Evolutionary conservation across 2,797 vertebrate species (phyloP), one percentile per base, ranked within the genome.

Genomic region (Enteromius radiatus): DNA sequence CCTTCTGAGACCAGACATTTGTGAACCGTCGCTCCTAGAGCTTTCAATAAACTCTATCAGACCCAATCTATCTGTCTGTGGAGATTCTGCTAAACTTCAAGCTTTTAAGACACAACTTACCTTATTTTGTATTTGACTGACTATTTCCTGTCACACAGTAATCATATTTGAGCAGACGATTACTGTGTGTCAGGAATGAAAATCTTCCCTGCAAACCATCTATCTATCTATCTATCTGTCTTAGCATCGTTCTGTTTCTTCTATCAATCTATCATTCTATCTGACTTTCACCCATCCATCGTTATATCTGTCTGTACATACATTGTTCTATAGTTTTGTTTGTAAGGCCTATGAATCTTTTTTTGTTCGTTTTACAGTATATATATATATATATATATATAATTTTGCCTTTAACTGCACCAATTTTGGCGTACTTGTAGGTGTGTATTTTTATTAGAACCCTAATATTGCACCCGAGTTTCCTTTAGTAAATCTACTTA

Each of bases 161-260:
- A n/a, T n/a, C n/a, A n/a, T n/a, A n/a, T n/a, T n/a, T n/a, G n/a
- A n/a, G n/a, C 45, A 23, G 54, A 76, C 65, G 78, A 81, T 84
- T 75, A 69, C 79, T 52, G 75, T 56, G 63, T 69, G 71, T 19
- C 68, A 69, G 74, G 75, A 76, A 52, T 81, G 19, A 75, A 70
- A 36, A 83, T 71, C 2, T 28, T 75, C 28, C 3, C 23, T 47
- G 59, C 23, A 31, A 64, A 47, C 38, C 59, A 64, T 31, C 21
- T 17, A 1, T 23, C 65, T 10, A 3, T 69, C 67, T 2, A 3
- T 69, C 36, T 12, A 1, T 69, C 36, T 23, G 2, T 41, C 36
- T 12, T 4, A 28, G 41, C 11, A 11, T 11, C 1, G 41, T 41
- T 43, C 41, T 43, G 12, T 43, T 43, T 12, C 41, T 43, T 31